Percentiles rank a stretch among this genome's conserved stretches.
Evolutionary conservation across 2,888 invertebrate genomes (phyloP).

Genomic region (Digitonthophagus gazella): DNA sequence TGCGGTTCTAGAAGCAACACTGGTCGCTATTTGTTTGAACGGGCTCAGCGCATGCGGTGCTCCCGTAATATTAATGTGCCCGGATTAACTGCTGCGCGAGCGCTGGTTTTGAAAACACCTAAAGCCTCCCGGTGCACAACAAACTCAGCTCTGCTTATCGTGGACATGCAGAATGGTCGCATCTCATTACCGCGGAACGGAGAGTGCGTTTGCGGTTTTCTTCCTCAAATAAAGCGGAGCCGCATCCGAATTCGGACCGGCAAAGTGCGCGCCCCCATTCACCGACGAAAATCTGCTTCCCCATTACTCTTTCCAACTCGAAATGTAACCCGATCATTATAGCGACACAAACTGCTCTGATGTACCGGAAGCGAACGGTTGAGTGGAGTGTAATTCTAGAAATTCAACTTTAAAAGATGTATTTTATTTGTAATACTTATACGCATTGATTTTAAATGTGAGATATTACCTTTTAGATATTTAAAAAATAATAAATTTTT

Average conservation of each 20-base stretch:
- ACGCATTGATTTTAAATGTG: too few species aligned
- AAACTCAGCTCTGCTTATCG: neutral
- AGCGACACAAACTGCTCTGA: neutral
- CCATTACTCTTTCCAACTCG: neutral
- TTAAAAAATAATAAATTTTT: too few species aligned
- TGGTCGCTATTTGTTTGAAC: neutral
- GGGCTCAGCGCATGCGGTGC: neutral
- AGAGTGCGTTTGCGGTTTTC: conserved; percentile 15
- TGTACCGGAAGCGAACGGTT: neutral
- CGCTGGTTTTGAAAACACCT: neutral
- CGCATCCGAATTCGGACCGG: neutral
- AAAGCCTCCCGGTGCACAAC: neutral
- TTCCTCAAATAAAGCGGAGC: conserved; percentile 5
- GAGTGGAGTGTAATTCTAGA: too few species aligned
- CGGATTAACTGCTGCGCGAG: neutral
- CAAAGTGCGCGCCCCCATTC: neutral
- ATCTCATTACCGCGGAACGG: conserved; percentile 4
- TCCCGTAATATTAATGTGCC: neutral
- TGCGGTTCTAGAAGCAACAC: neutral
- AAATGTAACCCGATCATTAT: neutral
- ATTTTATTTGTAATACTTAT: too few species aligned
- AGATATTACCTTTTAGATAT: too few species aligned
- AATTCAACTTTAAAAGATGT: too few species aligned
- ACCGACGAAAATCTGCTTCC: neutral
- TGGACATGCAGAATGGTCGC: conserved; percentile 5